Evolutionary conservation across 2,888 invertebrate species (phyloP), one percentile per base, ranked within the genome.

Genomic region (Drosophila meridiana): DNA sequence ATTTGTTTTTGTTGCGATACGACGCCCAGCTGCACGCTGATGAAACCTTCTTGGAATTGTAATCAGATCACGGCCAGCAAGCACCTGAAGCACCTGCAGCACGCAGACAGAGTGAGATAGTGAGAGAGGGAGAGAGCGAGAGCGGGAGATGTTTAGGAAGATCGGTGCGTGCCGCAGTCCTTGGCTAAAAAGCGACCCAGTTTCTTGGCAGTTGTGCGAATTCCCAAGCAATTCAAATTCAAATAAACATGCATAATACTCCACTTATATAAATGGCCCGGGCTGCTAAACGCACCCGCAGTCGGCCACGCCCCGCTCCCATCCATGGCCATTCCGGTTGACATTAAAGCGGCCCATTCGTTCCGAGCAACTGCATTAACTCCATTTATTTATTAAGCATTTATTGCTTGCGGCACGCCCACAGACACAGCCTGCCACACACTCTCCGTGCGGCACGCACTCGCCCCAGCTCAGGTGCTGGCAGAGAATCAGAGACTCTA

Each of bases 51-150:
- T 75, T 73, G 79, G 83, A 83, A 84, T 81, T 66, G 55, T 74
- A 87, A 84, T 87, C 78, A 76, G 87, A 83, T 84, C 86, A 86
- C 68, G 87, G 86, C 70, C 82, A 76, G 64, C 69, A 64, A 76
- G 64, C 69, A 47, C n/a, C 36, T 32, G 50, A 36, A 40, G 50
- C n/a, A 45, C 66, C 42, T 45, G 53, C 70, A 57, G 6, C 7
- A 45, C 14, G 48, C 28, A 43, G 4, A 53, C 8, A 3, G 14
- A 55, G 14, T 20, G 26, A 20, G 20, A 2, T 4, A 14, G 38
- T 14, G 36, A 14, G 38, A 5, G 28, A 20, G 4, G 9, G 4
- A 8, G 38, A n/a, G 14, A 38, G 28, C 1, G 26, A 13, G 13
- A 13, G 13, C 26, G 5, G 34, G 32, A 32, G 14, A 28, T 34